A percentile compares a stretch with the other conserved stretches of the same genome.
These are phyloP conservation scores for Merodon equestris DNA, from an alignment of 2,888 invertebrate genomes.

Conservation along the genomic window DNA sequence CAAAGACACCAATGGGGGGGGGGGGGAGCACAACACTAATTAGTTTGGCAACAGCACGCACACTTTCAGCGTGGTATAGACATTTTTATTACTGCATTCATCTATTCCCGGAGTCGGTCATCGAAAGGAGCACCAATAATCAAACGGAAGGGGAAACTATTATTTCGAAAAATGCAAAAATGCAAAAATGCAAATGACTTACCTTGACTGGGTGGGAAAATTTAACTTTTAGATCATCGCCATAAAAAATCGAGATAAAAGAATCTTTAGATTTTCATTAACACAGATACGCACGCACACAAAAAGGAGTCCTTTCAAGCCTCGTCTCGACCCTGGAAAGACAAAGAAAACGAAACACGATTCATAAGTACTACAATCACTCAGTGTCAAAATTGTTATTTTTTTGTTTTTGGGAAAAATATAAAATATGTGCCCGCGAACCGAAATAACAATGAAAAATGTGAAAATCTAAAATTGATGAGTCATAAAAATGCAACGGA, in stretches of 20 bases:
- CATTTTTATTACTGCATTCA: neutral
- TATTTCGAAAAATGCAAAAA: neutral
- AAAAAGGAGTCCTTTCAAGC: neutral
- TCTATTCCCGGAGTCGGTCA: neutral
- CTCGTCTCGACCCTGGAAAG: slow-evolving; percentile 33
- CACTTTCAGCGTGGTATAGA: slow-evolving; percentile 46
- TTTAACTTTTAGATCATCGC: slow-evolving; percentile 46
- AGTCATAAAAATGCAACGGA: slow-evolving; percentile 61
- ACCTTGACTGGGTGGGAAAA: slow-evolving; percentile 49
- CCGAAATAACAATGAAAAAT: slow-evolving; percentile 61
- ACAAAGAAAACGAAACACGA: slow-evolving; percentile 36
- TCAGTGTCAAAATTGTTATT: slow-evolving; percentile 55
- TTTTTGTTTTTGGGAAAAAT: slow-evolving; percentile 25
- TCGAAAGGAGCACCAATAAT: neutral
- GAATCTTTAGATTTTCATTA: slow-evolving; percentile 8
- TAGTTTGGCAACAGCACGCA: slow-evolving; percentile 39
- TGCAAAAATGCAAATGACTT: neutral
- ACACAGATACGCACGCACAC: neutral
- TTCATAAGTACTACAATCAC: slow-evolving; percentile 62
- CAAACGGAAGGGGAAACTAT: neutral
- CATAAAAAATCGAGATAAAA: slow-evolving; percentile 41
- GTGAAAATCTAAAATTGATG: slow-evolving; percentile 61
- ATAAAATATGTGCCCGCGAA: slow-evolving; percentile 37
- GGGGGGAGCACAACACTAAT: slow-evolving; percentile 38
- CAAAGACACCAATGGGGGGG: too few species aligned